A percentile compares a stretch with the other conserved stretches of the same genome.
Evolutionary conservation across 2,888 invertebrate genomes (phyloP).

Genomic region (Copidosoma aretas): DNA sequence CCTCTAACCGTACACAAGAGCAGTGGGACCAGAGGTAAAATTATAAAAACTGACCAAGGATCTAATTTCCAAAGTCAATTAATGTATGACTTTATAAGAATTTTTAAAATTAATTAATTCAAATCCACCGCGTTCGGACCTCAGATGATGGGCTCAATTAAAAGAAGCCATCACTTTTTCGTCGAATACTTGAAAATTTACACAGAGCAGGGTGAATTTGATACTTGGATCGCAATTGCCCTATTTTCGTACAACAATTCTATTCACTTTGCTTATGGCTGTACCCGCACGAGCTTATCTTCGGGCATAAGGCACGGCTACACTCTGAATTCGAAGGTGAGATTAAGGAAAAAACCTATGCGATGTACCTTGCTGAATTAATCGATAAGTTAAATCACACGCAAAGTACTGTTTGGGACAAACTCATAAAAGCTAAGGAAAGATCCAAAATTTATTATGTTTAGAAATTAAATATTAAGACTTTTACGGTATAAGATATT

Average conservation of each 20-base stretch:
- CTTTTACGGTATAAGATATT: not conserved
- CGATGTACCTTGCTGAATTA: not conserved
- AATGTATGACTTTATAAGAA: not conserved
- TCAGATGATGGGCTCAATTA: slow-evolving; percentile 5
- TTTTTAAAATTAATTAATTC: not conserved
- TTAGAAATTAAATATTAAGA: slow-evolving; percentile 13
- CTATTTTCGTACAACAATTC: slow-evolving; percentile 2
- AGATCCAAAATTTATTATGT: slow-evolving; percentile 17
- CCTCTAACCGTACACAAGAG: not conserved
- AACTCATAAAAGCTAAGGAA: slow-evolving; percentile 17
- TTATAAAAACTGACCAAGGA: slow-evolving; percentile 6
- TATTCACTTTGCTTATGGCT: not conserved
- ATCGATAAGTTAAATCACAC: slow-evolving; percentile 6
- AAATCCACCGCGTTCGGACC: slow-evolving; percentile 4
- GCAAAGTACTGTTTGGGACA: not conserved
- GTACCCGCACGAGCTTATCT: slow-evolving; percentile 23
- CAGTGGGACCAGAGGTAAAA: not conserved
- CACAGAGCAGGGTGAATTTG: slow-evolving; percentile 3
- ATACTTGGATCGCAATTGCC: not conserved
- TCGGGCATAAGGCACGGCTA: not conserved
- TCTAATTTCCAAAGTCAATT: not conserved
- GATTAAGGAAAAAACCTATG: not conserved
- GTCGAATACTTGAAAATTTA: slow-evolving; percentile 18
- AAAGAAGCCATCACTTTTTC: slow-evolving; percentile 15
- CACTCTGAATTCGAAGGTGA: slow-evolving; percentile 4